Evolutionary conservation across 2,797 vertebrate species (phyloP).

Genomic region (Spinus olivaceus): DNA sequence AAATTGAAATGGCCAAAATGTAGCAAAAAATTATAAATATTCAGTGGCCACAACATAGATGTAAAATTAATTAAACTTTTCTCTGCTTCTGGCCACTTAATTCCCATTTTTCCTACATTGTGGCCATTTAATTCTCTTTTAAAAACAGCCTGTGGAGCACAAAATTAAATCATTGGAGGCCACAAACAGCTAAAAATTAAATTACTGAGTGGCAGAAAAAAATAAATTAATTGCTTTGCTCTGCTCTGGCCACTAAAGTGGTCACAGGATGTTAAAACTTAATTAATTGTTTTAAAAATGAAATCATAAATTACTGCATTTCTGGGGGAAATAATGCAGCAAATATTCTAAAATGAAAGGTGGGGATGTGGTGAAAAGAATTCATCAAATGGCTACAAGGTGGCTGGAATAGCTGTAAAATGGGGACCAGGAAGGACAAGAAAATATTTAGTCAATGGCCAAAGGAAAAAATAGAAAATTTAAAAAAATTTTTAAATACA

Average conservation of each 20-base stretch:
- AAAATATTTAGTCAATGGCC: not conserved
- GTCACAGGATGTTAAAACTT: fast-evolving
- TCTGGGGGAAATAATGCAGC: not conserved
- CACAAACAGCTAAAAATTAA: not conserved
- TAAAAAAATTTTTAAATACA: not conserved
- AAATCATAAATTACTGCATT: not conserved
- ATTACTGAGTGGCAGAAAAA: not conserved
- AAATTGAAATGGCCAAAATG: not conserved
- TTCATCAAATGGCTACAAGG: fast-evolving
- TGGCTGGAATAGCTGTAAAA: not conserved
- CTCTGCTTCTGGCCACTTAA: fast-evolving
- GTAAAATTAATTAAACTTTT: not conserved
- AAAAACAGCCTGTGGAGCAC: fast-evolving
- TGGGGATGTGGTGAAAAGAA: not conserved
- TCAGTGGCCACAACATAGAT: fast-evolving
- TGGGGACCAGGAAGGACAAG: fast-evolving
- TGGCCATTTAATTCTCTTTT: not conserved
- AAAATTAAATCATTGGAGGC: not conserved
- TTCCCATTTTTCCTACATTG: not conserved
- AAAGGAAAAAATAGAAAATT: no score
- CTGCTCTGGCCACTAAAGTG: not conserved
- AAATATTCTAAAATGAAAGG: not conserved
- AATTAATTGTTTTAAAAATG: not conserved
- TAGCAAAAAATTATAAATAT: not conserved
- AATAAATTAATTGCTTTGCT: not conserved